A percentile compares a stretch with the other conserved stretches of the same genome.
Evolutionary conservation across 2,888 invertebrate species (phyloP).

Genomic region (Tanypteryx hageni): DNA sequence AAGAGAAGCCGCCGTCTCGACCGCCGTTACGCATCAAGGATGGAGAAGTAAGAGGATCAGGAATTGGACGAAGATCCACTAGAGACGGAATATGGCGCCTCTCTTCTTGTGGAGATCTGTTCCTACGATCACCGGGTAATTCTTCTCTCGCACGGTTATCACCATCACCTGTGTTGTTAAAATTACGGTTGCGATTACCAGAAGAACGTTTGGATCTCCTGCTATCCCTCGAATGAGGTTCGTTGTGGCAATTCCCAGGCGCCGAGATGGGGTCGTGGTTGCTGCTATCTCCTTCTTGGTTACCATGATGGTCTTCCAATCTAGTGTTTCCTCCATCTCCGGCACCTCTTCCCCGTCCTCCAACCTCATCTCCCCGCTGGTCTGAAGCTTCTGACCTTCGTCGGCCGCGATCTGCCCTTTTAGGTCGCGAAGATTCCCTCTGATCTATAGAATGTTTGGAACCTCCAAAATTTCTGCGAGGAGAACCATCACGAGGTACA

Average conservation of each 20-base stretch:
- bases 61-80: slow-evolving; percentile 43
- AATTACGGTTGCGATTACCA: slow-evolving; percentile 52
- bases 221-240: slow-evolving; percentile 31
- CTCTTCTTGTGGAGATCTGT: slow-evolving; percentile 35
- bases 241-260: slow-evolving; percentile 16
- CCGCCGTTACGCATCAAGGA: slow-evolving; percentile 49
- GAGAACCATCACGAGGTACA: slow-evolving; percentile 72
- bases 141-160: slow-evolving; percentile 69
- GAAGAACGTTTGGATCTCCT: slow-evolving; percentile 56
- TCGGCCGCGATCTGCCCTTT: slow-evolving; percentile 71
- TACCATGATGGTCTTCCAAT: neutral
- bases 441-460: slow-evolving; percentile 70
- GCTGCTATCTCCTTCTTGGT: slow-evolving; percentile 9
- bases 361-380: slow-evolving; percentile 70
- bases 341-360: slow-evolving; percentile 25
- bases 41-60: slow-evolving; percentile 43
- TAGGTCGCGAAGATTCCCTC: slow-evolving; percentile 66
- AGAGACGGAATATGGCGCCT: slow-evolving; percentile 48
- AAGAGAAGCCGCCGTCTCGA: slow-evolving; percentile 30
- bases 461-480: slow-evolving; percentile 71
- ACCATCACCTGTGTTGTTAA: slow-evolving; percentile 57
- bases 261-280: slow-evolving; percentile 35
- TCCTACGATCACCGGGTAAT: slow-evolving; percentile 69
- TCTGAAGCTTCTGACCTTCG: slow-evolving; percentile 74
- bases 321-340: slow-evolving; percentile 20